Evolutionary conservation across 2,113 vertebrate genomes (phyloP), one percentile per base, ranked within the genome.

Genomic region (Saimiri boliviensis): DNA sequence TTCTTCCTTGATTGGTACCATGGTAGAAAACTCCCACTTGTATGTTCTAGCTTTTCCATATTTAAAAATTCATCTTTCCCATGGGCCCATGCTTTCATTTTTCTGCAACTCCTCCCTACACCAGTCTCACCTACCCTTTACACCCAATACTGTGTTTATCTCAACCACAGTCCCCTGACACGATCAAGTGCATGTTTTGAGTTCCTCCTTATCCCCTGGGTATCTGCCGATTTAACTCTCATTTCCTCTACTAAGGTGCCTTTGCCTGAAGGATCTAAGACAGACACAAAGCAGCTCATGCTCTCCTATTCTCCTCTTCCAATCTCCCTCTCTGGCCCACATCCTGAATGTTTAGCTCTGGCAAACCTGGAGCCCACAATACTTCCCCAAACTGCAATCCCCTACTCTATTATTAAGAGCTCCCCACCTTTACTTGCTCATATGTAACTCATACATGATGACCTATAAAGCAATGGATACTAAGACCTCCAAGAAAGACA

Each of bases 381-480:
- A 40, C 2, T 42, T 63, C 23, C 32, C 54, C 45, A 37, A 60
- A 71, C 47, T 19, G 42, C 13, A 60, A 52, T 13, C 20, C 25
- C 3, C 9, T 35, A 12, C 20, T 77, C 56, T 30, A 52, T 30
- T 40, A 21, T 16, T 30, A 49, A 37, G 0, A 42, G 12, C 8
- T 25, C n/a, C 16, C 16, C 23, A 9, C 5, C 3, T 81, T 85
- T 42, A n/a, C 3, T 42, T 12, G 3, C 42, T 73, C 79, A 52
- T 58, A 8, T 1, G 4, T 2, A 35, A 37, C 6, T 71, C 6
- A 45, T 8, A 32, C 0, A 9, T 0, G 1, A 11, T 14, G 21
- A n/a, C 32, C 47, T 66, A 35, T 14, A 60, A 47, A 40, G 45
- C 25, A 68, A 7, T 4, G 5, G 8, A 16, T 45, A 9, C 6